phyloP scores from a whole-genome alignment of 2,797 vertebrate species.

The Sparus aurata region DNA sequence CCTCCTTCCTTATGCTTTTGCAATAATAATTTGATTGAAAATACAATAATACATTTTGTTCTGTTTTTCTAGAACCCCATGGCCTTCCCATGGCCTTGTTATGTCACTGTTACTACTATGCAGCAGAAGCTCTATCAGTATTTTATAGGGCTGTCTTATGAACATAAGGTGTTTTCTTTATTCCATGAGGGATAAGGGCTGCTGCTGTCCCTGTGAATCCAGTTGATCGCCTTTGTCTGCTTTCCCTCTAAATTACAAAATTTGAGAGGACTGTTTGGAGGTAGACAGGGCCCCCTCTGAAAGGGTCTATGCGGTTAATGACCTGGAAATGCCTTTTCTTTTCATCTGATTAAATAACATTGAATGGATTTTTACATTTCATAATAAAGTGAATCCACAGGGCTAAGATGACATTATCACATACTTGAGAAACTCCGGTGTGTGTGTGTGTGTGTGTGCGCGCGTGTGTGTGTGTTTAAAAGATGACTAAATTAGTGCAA shows the following conservation, averaged over 20 bases:
- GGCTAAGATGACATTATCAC: slow-evolving; percentile 86
- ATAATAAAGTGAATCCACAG: slow-evolving; percentile 94
- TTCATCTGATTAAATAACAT: slow-evolving; percentile 98
- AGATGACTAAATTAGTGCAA: slow-evolving; percentile 3
- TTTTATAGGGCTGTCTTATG: slow-evolving; percentile 36
- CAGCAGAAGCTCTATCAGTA: slow-evolving; percentile 12
- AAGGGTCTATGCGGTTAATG: slow-evolving; percentile 93
- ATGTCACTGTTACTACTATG: neutral
- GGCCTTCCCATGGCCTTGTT: neutral
- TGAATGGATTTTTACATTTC: slow-evolving; percentile 97
- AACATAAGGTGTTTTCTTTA: slow-evolving; percentile 72
- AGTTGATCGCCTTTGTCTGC: slow-evolving; percentile 73
- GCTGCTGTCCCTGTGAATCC: slow-evolving; percentile 57
- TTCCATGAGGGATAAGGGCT: slow-evolving; percentile 18
- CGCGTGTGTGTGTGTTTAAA: neutral
- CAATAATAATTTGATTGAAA: neutral
- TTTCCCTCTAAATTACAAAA: slow-evolving; percentile 31
- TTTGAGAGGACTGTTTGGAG: slow-evolving; percentile 64
- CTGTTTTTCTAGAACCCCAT: neutral
- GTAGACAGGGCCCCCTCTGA: slow-evolving; percentile 88
- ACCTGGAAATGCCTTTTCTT: slow-evolving; percentile 96
- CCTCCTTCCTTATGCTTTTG: neutral
- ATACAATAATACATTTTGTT: neutral
- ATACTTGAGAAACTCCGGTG: slow-evolving; percentile 85
- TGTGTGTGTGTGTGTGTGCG: slow-evolving; percentile 20